Conservation (phyloP, 2,888 invertebrate species). For the Epsilonema sp. region DNA sequence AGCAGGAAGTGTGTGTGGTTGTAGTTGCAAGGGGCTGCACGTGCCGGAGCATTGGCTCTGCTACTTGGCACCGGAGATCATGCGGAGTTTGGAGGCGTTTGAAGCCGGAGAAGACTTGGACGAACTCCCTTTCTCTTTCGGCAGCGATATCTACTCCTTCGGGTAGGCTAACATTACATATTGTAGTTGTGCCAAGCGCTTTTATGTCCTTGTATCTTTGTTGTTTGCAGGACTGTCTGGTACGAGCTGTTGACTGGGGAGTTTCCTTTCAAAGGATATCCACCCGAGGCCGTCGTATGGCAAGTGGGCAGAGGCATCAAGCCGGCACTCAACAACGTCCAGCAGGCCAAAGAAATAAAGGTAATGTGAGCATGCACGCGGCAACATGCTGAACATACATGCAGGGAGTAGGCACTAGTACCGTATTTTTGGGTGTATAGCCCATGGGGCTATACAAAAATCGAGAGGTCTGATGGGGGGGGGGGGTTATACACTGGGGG, state of each 20-base stretch:
- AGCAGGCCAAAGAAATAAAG: slow-evolving; percentile 84
- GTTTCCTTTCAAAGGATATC: slow-evolving; percentile 81
- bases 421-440: too few species aligned
- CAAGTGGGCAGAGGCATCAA: slow-evolving; percentile 91
- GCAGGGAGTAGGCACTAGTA: too few species aligned
- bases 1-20: too few species aligned
- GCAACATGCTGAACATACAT: too few species aligned
- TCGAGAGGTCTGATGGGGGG: too few species aligned
- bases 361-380: too few species aligned
- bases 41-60: slow-evolving; percentile 96
- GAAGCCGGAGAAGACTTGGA: slow-evolving; percentile 42
- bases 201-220: too few species aligned
- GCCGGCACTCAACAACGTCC: slow-evolving; percentile 73
- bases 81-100: slow-evolving; percentile 49
- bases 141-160: slow-evolving; percentile 90
- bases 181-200: too few species aligned
- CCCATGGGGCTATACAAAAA: too few species aligned
- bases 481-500: too few species aligned
- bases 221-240: slow-evolving; percentile 68
- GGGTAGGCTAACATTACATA: slow-evolving; percentile 54
- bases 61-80: slow-evolving; percentile 89
- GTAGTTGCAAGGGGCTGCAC: slow-evolving; percentile 42
- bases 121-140: slow-evolving; percentile 72
- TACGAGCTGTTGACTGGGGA: slow-evolving; percentile 52
- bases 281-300: slow-evolving; percentile 88